These are phyloP conservation scores for Eulithis prunata DNA, from an alignment of 2,888 invertebrate genomes.

Conservation along the genomic window DNA sequence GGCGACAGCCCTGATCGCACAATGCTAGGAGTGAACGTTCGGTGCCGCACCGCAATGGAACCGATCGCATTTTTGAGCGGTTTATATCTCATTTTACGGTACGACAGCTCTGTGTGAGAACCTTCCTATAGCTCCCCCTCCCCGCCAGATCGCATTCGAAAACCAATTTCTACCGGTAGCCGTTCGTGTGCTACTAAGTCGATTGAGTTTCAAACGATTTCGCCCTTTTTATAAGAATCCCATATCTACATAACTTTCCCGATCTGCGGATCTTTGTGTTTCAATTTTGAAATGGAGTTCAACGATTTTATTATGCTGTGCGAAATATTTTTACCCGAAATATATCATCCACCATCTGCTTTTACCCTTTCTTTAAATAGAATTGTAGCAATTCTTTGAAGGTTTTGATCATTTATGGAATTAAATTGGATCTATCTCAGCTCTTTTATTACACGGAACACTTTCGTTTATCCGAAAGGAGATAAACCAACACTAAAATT, in stretches of 20 bases:
- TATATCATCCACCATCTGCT: slow-evolving; percentile 19
- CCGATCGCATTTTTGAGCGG: slow-evolving; percentile 72
- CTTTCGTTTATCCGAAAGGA: slow-evolving; percentile 41
- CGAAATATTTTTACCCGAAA: slow-evolving; percentile 8
- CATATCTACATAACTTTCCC: slow-evolving; percentile 53
- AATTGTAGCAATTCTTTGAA: slow-evolving; percentile 19
- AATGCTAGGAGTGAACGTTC: slow-evolving; percentile 45
- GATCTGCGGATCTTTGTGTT: slow-evolving; percentile 43
- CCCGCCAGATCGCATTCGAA: slow-evolving; percentile 57
- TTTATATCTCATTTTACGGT: slow-evolving; percentile 78
- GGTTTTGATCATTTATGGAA: slow-evolving; percentile 30
- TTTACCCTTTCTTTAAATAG: slow-evolving; percentile 21
- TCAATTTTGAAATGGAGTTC: slow-evolving; percentile 29
- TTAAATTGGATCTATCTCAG: slow-evolving; percentile 39
- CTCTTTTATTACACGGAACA: slow-evolving; percentile 37
- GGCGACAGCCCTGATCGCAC: slow-evolving; percentile 41
- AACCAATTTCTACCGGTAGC: slow-evolving; percentile 71
- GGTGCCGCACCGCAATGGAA: slow-evolving; percentile 49
- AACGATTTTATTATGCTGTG: slow-evolving; percentile 31
- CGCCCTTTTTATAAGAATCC: slow-evolving; percentile 48
- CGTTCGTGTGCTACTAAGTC: slow-evolving; percentile 64
- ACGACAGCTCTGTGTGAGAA: slow-evolving; percentile 61
- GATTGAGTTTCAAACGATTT: slow-evolving; percentile 66
- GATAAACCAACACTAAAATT: slow-evolving; percentile 41
- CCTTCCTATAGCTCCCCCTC: slow-evolving; percentile 35